These are phyloP conservation scores for Aleiodes alternator DNA, from an alignment of 2,888 invertebrate species.

Conservation along the genomic window DNA sequence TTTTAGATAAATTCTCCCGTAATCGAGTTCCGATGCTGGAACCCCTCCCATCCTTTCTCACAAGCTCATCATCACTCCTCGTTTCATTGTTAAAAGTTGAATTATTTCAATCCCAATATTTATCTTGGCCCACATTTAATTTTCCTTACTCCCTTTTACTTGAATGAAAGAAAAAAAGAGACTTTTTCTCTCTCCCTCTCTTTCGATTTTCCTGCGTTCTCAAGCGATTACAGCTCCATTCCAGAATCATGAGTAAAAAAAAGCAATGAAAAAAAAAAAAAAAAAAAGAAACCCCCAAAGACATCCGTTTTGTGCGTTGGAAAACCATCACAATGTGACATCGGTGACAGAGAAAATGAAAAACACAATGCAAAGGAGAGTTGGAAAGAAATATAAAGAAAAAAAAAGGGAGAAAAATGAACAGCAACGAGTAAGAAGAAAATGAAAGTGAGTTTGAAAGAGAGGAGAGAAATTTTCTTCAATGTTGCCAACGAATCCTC, in stretches of 20 bases:
- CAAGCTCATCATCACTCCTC: conserved; percentile 15
- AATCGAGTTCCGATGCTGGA: conserved; percentile 24
- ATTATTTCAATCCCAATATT: conserved; percentile 24
- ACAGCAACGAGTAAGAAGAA: conserved; percentile 7
- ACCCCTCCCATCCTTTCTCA: neutral
- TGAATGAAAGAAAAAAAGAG: conserved; percentile 10
- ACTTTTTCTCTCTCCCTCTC: neutral
- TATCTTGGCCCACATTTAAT: neutral
- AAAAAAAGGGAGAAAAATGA: conserved; percentile 1
- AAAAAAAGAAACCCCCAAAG: neutral
- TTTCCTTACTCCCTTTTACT: neutral
- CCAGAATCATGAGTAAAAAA: conserved; percentile 21
- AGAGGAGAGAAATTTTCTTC: conserved; percentile 24
- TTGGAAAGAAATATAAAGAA: conserved; percentile 1
- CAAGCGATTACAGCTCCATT: conserved; percentile 31
- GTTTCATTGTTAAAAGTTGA: neutral
- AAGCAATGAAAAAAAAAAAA: neutral
- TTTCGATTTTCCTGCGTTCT: neutral
- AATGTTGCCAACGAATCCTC: conserved; percentile 21
- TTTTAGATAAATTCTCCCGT: conserved; percentile 14
- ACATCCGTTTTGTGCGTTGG: conserved; percentile 31
- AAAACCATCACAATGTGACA: conserved; percentile 32
- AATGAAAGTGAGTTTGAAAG: conserved; percentile 27
- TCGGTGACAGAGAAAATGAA: conserved; percentile 25
- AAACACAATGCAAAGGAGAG: conserved; percentile 18